Conservation (phyloP, 1,140 invertebrate species). For the Polyergus mexicanus region DNA sequence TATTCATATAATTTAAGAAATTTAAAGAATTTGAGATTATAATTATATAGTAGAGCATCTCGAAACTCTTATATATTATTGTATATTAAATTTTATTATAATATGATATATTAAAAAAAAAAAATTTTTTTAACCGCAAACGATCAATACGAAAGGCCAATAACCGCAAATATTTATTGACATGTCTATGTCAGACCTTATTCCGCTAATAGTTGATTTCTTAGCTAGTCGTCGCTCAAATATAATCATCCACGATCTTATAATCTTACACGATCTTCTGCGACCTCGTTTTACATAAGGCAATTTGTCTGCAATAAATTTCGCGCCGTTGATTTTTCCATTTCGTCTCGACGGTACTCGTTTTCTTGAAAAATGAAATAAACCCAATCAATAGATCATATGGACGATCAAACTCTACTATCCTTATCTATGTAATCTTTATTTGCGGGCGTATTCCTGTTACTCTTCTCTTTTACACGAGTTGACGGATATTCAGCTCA, state of each 20-base stretch:
- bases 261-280: constrained; percentile 16
- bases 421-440: background rate
- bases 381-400: constrained; percentile 5
- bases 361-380: constrained; percentile 23
- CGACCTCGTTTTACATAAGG: constrained; percentile 16
- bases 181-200: background rate
- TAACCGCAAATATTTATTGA: constrained; percentile 4
- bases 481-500: background rate
- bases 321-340: constrained; percentile 43
- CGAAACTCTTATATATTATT: background rate
- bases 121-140: background rate
- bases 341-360: constrained; percentile 12
- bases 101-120: background rate
- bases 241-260: constrained; percentile 40
- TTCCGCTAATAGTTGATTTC: constrained; percentile 33
- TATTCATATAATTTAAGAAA: constrained; percentile 19
- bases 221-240: constrained; percentile 30
- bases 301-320: constrained; percentile 54
- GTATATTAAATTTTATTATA: background rate
- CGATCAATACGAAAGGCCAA: background rate
- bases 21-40: constrained; percentile 10
- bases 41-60: background rate
- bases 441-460: background rate
- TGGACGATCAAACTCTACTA: constrained; percentile 16
- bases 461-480: background rate